Conservation (phyloP, 2,797 vertebrate genomes). For the Micrastur ruficollis region DNA sequence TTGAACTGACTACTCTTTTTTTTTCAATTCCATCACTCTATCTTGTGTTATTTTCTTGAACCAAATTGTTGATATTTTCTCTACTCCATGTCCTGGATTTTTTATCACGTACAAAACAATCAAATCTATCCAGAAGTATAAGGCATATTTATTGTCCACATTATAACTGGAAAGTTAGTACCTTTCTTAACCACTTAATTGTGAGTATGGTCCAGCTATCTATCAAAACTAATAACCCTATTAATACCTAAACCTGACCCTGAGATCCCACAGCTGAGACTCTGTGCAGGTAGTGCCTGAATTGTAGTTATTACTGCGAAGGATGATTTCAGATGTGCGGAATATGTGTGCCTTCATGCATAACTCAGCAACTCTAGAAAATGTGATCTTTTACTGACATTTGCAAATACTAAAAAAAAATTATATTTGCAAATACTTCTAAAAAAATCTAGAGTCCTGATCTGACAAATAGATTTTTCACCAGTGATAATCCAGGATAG, state of each 20-base stretch:
- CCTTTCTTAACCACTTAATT: background rate
- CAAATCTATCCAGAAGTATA: background rate
- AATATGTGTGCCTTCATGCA: background rate
- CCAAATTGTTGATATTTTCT: background rate
- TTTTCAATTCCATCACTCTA: fast-evolving
- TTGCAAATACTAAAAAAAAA: background rate
- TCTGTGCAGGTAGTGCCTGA: background rate
- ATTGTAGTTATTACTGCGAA: background rate
- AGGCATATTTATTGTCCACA: background rate
- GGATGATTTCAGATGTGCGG: background rate
- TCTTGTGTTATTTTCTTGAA: background rate
- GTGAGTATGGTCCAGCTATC: background rate
- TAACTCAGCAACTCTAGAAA: background rate
- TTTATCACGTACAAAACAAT: background rate
- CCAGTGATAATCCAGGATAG: background rate
- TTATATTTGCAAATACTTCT: background rate
- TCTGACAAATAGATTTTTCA: background rate
- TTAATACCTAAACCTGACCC: background rate
- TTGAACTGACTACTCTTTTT: background rate
- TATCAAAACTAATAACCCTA: background rate
- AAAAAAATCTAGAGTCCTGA: background rate
- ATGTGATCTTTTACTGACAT: background rate
- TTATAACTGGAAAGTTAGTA: background rate
- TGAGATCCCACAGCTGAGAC: background rate
- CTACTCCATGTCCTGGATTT: background rate